Conservation (phyloP, 2,888 invertebrate genomes). For the Megamerina dolium region DNA sequence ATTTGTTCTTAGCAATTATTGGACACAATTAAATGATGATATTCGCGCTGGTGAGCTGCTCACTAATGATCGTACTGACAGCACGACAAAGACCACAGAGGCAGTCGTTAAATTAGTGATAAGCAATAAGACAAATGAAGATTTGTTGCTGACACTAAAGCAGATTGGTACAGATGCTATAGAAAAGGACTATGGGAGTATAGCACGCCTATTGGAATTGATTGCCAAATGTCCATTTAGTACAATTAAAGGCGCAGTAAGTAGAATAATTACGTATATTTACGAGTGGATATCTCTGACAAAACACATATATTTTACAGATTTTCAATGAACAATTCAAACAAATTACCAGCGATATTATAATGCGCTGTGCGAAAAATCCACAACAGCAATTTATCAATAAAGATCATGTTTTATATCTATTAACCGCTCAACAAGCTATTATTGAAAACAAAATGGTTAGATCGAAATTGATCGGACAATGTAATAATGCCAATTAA, state of each 20-base stretch:
- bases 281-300: background rate
- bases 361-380: slow-evolving; percentile 27
- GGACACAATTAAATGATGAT: slow-evolving; percentile 39
- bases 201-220: slow-evolving; percentile 30
- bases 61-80: no score
- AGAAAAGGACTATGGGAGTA: slow-evolving; percentile 25
- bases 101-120: slow-evolving; percentile 38
- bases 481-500: background rate
- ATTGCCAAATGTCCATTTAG: slow-evolving; percentile 42
- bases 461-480: background rate
- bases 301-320: slow-evolving; percentile 22
- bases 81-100: slow-evolving; percentile 29
- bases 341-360: slow-evolving; percentile 33
- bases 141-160: slow-evolving; percentile 37
- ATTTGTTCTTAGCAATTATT: slow-evolving; percentile 41
- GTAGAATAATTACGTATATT: slow-evolving; percentile 12
- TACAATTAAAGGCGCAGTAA: slow-evolving; percentile 41
- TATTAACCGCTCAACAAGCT: slow-evolving; percentile 36
- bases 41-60: slow-evolving; percentile 5
- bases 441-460: slow-evolving; percentile 38
- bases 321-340: slow-evolving; percentile 46
- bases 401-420: slow-evolving; percentile 23
- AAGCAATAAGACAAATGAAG: slow-evolving; percentile 41
- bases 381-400: slow-evolving; percentile 20
- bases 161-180: slow-evolving; percentile 24